A percentile compares a stretch with the other conserved stretches of the same genome.
Conservation (phyloP, 2,797 vertebrate species). For the Enteromius argenteus region DNA sequence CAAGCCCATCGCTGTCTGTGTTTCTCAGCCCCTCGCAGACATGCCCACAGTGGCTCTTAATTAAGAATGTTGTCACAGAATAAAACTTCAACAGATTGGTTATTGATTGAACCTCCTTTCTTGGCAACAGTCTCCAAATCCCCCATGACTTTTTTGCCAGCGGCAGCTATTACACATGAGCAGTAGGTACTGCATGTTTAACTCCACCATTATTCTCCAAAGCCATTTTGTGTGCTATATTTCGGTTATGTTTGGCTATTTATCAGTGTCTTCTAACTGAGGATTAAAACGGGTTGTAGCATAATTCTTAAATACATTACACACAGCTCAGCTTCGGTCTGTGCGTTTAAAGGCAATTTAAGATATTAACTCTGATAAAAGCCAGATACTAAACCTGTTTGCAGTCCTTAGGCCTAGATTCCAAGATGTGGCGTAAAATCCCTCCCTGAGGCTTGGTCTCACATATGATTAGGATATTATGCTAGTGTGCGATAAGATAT, state of each 20-base stretch:
- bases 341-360: slow-evolving; percentile 42
- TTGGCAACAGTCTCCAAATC: slow-evolving; percentile 49
- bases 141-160: slow-evolving; percentile 52
- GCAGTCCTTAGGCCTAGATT: slow-evolving; percentile 44
- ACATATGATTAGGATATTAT: slow-evolving; percentile 38
- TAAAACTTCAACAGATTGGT: slow-evolving; percentile 63
- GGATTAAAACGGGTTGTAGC: slow-evolving; percentile 23
- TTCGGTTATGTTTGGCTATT: slow-evolving; percentile 37
- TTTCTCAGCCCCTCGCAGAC: slow-evolving; percentile 46
- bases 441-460: slow-evolving; percentile 39
- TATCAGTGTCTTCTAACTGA: slow-evolving; percentile 35
- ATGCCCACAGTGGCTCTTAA: slow-evolving; percentile 58
- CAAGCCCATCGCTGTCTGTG: slow-evolving; percentile 36
- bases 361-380: slow-evolving; percentile 36
- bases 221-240: slow-evolving; percentile 30
- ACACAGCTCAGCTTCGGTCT: slow-evolving; percentile 9
- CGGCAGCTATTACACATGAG: slow-evolving; percentile 33
- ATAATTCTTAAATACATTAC: slow-evolving; percentile 32
- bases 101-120: slow-evolving; percentile 60
- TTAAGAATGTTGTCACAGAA: slow-evolving; percentile 62
- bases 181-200: slow-evolving; percentile 47
- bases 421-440: slow-evolving; percentile 36
- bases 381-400: slow-evolving; percentile 42
- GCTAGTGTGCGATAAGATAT: slow-evolving; percentile 46
- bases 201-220: slow-evolving; percentile 46